Evolutionary conservation across 2,113 vertebrate species (phyloP).

Genomic region (Ia io): DNA sequence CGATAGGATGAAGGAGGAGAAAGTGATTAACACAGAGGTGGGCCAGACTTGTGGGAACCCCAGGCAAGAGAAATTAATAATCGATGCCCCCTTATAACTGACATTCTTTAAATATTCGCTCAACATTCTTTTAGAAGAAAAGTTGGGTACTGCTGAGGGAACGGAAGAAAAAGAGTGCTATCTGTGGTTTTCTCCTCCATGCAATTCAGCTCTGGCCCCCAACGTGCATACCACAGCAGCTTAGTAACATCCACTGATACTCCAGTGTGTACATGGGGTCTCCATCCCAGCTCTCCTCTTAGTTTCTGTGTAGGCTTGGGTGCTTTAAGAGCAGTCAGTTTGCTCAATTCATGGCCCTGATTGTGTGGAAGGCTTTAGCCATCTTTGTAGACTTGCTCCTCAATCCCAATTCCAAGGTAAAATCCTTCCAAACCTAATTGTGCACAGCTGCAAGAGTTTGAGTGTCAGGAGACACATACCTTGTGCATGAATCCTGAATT

Average conservation of each 20-base stretch:
- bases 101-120: neutral
- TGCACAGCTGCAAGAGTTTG: neutral
- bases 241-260: neutral
- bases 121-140: neutral
- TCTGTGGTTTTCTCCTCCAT: neutral
- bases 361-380: neutral
- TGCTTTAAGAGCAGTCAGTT: neutral
- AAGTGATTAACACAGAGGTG: neutral
- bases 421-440: slow-evolving; percentile 22
- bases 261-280: neutral
- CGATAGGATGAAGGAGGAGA: neutral
- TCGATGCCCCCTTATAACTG: neutral
- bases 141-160: neutral
- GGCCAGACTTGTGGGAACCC: neutral
- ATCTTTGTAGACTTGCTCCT: neutral
- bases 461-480: slow-evolving; percentile 27
- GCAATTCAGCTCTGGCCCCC: neutral
- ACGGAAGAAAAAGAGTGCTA: neutral
- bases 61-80: neutral
- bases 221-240: neutral
- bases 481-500: slow-evolving; percentile 36
- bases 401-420: slow-evolving; percentile 27
- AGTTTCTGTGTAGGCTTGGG: neutral
- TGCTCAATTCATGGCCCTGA: neutral
- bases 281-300: neutral